These are phyloP conservation scores for Tenualosa ilisha DNA, from an alignment of 2,797 vertebrate species.

Conservation along the genomic window DNA sequence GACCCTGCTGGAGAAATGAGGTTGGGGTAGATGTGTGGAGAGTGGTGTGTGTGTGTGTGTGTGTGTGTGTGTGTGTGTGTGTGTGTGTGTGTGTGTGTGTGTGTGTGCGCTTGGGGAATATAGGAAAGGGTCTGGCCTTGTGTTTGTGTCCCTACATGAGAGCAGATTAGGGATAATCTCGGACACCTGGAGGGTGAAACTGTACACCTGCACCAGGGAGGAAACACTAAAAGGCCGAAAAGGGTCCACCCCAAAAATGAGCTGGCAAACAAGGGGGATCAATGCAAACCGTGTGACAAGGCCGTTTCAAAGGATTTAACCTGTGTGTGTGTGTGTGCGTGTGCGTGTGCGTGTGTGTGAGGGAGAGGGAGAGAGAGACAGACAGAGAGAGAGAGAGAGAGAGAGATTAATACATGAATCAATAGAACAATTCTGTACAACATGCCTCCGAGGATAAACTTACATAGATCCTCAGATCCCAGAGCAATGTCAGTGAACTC, in stretches of 20 bases:
- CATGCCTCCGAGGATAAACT: not conserved
- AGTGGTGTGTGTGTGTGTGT: too few species aligned
- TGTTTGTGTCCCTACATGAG: constrained; percentile 61
- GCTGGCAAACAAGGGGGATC: not conserved
- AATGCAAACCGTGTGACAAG: not conserved
- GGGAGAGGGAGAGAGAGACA: not conserved
- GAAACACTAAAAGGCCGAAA: not conserved
- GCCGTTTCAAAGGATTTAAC: constrained; percentile 41
- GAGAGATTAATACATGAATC: not conserved
- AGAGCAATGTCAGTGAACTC: not conserved
- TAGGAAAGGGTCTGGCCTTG: constrained; percentile 42
- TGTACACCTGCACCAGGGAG: constrained; percentile 53
- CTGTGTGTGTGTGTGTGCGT: constrained; percentile 7
- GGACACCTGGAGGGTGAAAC: constrained; percentile 70
- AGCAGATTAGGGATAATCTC: constrained; percentile 67
- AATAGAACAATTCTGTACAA: not conserved
- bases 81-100: not conserved
- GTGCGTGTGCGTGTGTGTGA: not conserved
- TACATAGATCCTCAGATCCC: not conserved
- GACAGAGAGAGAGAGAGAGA: too few species aligned
- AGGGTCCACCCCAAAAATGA: not conserved
- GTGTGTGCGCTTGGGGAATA: not conserved
- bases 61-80: not conserved
- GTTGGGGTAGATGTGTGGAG: not conserved
- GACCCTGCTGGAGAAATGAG: constrained; percentile 3